These are phyloP conservation scores for Gobiocypris rarus DNA, from an alignment of 2,113 vertebrate species.

Conservation along the genomic window DNA sequence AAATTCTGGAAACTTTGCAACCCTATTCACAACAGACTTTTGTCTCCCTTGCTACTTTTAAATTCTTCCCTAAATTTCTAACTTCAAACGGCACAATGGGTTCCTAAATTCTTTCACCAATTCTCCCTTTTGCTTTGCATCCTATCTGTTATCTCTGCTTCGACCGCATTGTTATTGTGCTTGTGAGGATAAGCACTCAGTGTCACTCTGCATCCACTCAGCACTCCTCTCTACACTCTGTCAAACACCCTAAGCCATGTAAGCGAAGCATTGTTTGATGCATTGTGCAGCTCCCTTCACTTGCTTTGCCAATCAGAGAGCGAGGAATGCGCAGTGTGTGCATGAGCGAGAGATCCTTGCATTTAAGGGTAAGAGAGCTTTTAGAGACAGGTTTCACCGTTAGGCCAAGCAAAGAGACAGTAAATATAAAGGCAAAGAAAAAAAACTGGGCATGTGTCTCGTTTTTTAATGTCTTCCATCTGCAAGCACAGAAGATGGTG, in stretches of 20 bases:
- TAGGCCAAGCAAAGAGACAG: conserved; percentile 34
- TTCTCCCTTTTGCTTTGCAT: neutral
- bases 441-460: neutral
- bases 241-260: conserved; percentile 8
- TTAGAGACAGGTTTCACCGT: conserved; percentile 38
- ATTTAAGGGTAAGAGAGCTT: conserved; percentile 16
- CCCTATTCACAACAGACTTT: neutral
- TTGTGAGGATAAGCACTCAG: neutral
- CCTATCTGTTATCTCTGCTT: neutral
- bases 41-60: neutral
- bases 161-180: neutral
- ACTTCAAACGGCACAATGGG: neutral
- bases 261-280: conserved; percentile 22
- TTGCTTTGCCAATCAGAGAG: conserved; percentile 36
- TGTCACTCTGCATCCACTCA: conserved; percentile 37
- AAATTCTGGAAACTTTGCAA: no score
- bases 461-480: neutral
- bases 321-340: conserved; percentile 1
- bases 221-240: conserved; percentile 29
- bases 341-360: neutral
- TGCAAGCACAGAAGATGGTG: neutral
- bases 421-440: neutral
- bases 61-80: neutral
- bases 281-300: conserved; percentile 30
- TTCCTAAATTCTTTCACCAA: neutral